phyloP scores from a whole-genome alignment of 2,888 invertebrate species.

The Lasioglossum lativentre region DNA sequence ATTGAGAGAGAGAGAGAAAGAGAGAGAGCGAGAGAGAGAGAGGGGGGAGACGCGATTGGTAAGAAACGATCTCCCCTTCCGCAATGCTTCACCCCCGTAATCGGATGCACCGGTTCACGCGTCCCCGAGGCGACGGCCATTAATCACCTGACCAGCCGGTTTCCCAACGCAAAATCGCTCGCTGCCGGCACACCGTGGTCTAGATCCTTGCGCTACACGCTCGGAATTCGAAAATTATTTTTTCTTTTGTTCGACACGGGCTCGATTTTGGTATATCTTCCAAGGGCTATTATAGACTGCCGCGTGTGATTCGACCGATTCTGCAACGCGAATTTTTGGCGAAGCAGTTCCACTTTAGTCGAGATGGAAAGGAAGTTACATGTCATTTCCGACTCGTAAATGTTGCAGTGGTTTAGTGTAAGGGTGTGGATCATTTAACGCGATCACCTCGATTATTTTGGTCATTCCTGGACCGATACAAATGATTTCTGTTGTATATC shows the following conservation, averaged over 20 bases:
- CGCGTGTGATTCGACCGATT: too few relatives aligned
- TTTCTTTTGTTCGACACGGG: not conserved
- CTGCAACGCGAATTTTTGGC: too few relatives aligned
- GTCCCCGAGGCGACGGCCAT: conserved; percentile 36
- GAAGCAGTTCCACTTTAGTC: too few relatives aligned
- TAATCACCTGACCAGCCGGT: conserved; percentile 23
- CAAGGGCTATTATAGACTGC: too few relatives aligned
- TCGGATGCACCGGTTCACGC: conserved; percentile 32
- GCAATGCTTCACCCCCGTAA: not conserved
- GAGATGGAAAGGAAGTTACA: too few relatives aligned
- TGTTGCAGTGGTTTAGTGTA: too few relatives aligned
- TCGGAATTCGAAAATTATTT: not conserved
- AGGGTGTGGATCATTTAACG: too few relatives aligned
- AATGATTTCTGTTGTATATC: too few relatives aligned
- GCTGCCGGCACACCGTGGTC: conserved; percentile 19
- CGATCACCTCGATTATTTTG: too few relatives aligned
- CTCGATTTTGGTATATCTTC: not conserved
- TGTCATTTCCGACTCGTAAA: too few relatives aligned
- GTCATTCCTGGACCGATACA: too few relatives aligned
- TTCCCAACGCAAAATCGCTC: conserved; percentile 34
- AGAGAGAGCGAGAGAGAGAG: not conserved
- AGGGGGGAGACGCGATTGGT: conserved; percentile 9
- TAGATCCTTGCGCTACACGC: not conserved
- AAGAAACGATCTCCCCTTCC: conserved; percentile 21
- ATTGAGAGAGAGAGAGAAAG: not conserved